phyloP scores from a whole-genome alignment of 2,113 vertebrate genomes.

The Phocoena phocoena region DNA sequence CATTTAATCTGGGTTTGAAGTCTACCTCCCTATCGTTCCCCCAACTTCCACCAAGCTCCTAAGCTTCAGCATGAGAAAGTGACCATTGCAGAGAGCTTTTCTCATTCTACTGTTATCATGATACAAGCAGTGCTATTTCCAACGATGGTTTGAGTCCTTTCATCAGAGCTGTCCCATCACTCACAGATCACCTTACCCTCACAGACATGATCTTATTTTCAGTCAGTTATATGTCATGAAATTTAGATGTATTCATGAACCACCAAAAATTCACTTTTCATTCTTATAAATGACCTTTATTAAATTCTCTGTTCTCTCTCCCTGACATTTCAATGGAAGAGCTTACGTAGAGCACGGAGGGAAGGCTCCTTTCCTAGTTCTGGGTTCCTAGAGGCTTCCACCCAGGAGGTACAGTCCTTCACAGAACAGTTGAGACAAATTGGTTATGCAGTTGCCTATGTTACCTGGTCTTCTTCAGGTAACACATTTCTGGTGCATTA shows the following conservation, averaged over 20 bases:
- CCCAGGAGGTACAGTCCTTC: accelerated
- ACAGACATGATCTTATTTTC: neutral
- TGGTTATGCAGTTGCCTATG: neutral
- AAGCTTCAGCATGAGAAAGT: neutral
- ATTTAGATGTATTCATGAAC: neutral
- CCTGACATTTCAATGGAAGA: neutral
- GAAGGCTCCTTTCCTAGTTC: neutral
- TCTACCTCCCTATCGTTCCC: neutral
- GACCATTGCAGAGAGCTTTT: neutral
- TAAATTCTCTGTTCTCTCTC: neutral
- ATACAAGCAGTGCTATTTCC: accelerated
- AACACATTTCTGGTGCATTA: too few relatives aligned
- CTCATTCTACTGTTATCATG: neutral
- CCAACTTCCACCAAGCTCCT: neutral
- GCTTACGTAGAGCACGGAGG: too few relatives aligned
- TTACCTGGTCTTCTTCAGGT: too few relatives aligned
- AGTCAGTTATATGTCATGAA: too few relatives aligned
- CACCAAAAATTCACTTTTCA: neutral
- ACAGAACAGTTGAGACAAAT: accelerated
- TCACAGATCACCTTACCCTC: neutral
- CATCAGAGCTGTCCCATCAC: too few relatives aligned
- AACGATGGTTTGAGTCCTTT: too few relatives aligned
- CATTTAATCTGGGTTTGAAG: neutral
- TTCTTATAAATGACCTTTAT: neutral
- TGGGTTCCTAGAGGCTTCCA: neutral